phyloP scores from a whole-genome alignment of 2,888 invertebrate genomes.

The Lasioglossum villosulum region DNA sequence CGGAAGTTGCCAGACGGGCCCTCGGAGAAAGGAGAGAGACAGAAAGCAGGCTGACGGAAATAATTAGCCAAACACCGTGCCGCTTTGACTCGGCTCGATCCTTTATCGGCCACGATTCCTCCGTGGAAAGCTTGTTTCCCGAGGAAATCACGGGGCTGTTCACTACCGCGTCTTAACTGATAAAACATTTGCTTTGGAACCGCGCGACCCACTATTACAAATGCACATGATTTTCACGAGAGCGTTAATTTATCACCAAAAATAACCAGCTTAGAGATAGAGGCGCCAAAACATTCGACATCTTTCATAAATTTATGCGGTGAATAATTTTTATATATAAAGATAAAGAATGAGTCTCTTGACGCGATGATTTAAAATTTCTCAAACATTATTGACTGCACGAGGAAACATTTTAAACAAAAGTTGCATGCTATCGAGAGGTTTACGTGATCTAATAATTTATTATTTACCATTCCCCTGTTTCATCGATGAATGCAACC shows the following conservation, averaged over 20 bases:
- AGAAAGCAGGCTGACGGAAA: conserved; percentile 28
- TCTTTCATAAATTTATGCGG: too few relatives aligned
- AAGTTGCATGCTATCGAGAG: too few relatives aligned
- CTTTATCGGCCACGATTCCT: conserved; percentile 22
- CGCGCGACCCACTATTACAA: not conserved
- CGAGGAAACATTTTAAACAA: too few relatives aligned
- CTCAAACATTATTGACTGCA: too few relatives aligned
- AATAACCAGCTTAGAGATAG: not conserved
- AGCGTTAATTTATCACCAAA: not conserved
- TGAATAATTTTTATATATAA: too few relatives aligned
- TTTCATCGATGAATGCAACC: not conserved
- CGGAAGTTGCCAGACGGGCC: conserved; percentile 39
- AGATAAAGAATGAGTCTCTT: too few relatives aligned
- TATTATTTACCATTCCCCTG: too few relatives aligned
- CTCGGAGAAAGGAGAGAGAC: conserved; percentile 29
- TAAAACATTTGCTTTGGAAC: conserved; percentile 6
- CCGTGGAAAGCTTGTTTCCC: not conserved
- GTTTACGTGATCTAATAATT: too few relatives aligned
- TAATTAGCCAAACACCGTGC: conserved; percentile 46
- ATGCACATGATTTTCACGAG: not conserved
- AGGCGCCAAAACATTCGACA: not conserved
- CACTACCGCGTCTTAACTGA: not conserved
- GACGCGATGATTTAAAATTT: too few relatives aligned
- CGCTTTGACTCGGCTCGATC: conserved; percentile 20
- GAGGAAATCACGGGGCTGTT: not conserved